phyloP scores from a whole-genome alignment of 92 coral and sea anemone genomes.

The Parazoanthus atlanticus region DNA sequence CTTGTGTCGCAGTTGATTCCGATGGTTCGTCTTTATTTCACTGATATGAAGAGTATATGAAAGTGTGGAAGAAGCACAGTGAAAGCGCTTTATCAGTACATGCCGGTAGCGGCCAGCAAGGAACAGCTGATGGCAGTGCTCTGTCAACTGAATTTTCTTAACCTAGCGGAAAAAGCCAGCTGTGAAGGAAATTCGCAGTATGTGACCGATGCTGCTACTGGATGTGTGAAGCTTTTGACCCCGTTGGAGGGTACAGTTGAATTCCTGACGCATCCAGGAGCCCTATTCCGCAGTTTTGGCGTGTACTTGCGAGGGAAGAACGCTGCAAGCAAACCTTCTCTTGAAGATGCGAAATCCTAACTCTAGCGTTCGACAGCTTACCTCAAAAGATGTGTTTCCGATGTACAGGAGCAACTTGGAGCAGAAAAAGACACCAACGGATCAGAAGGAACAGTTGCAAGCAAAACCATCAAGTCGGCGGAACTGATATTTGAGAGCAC shows the following conservation, averaged over 20 bases:
- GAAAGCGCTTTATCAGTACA: conserved; percentile 26
- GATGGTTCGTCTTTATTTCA: no score
- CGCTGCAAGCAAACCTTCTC: conserved; percentile 1
- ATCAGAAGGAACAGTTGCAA: conserved; percentile 29
- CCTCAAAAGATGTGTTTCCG: conserved; percentile 43
- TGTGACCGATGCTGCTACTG: background rate
- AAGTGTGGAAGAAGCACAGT: conserved; percentile 47
- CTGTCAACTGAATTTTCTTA: conserved; percentile 40
- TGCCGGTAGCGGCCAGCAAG: conserved; percentile 50
- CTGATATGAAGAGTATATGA: conserved; percentile 11
- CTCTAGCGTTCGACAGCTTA: conserved; percentile 33
- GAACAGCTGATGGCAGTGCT: conserved; percentile 48
- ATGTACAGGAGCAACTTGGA: conserved; percentile 17
- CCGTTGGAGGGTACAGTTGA: conserved; percentile 20
- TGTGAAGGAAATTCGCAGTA: conserved; percentile 29
- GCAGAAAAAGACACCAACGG: conserved; percentile 5
- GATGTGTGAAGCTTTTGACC: conserved; percentile 21
- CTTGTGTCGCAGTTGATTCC: no score
- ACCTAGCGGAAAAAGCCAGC: conserved; percentile 39
- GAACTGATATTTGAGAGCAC: conserved; percentile 44
- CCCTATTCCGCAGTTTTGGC: conserved; percentile 4
- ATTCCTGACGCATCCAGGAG: background rate
- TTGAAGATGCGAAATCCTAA: conserved; percentile 43
- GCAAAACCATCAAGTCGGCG: conserved; percentile 35
- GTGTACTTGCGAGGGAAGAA: conserved; percentile 4